phyloP scores from a whole-genome alignment of 2,113 vertebrate genomes.

The Python bivittatus region DNA sequence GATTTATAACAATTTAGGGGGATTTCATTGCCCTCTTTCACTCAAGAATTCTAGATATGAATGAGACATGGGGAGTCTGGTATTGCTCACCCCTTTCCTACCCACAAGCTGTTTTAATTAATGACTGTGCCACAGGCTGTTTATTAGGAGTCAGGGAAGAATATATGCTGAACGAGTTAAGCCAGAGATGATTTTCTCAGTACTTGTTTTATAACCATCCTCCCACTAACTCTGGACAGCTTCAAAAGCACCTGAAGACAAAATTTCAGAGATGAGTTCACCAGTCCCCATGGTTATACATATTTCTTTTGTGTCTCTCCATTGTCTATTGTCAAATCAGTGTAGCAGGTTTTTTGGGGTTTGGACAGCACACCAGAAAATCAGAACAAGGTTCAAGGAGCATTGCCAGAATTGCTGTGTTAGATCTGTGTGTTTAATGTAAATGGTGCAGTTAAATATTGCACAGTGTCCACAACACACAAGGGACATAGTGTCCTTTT shows the following conservation, averaged over 20 bases:
- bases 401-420: not conserved
- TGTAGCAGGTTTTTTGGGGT: not conserved
- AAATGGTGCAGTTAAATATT: not conserved
- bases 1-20: conserved; percentile 27
- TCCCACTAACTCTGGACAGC: conserved; percentile 1
- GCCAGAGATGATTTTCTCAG: not conserved
- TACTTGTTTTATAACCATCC: not conserved
- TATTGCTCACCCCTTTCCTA: not conserved
- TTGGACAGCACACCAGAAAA: not conserved
- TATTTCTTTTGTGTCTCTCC: not conserved
- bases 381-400: not conserved
- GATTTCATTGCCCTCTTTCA: not conserved
- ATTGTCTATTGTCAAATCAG: not conserved
- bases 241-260: not conserved
- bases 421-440: not conserved
- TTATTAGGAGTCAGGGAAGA: not conserved
- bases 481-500: not conserved
- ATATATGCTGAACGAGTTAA: not conserved
- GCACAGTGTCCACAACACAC: not conserved
- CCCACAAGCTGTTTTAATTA: conserved; percentile 27
- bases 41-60: not conserved
- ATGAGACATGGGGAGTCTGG: not conserved
- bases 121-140: not conserved
- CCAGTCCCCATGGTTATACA: not conserved
- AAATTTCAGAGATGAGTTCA: not conserved